Conservation (phyloP, 2,113 vertebrate species). For the Elephantulus edwardii region DNA sequence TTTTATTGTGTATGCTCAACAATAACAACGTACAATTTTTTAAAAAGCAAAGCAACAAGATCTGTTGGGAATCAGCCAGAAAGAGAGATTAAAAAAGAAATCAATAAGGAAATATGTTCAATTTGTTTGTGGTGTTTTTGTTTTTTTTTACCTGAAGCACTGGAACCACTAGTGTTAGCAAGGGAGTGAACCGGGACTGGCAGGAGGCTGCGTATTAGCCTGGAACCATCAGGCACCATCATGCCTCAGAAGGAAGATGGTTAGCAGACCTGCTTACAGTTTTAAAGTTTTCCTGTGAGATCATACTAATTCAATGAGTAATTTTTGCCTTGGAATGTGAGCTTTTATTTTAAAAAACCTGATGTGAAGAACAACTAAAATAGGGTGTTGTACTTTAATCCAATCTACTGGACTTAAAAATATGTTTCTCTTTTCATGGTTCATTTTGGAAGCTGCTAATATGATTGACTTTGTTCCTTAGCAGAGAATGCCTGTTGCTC, state of each 20-base stretch:
- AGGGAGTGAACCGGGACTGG: not conserved
- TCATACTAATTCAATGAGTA: not conserved
- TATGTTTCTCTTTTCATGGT: not conserved
- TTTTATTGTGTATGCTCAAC: not conserved
- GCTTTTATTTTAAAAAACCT: constrained; percentile 8
- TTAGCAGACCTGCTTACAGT: not conserved
- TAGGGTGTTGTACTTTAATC: not conserved
- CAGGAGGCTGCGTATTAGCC: not conserved
- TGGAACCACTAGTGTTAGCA: not conserved
- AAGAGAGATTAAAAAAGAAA: not conserved
- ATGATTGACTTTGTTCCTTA: constrained; percentile 5
- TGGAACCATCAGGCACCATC: not conserved
- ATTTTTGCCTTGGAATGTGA: constrained; percentile 26
- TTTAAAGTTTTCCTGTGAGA: constrained; percentile 13
- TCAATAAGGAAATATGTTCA: no score
- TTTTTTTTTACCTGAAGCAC: not conserved
- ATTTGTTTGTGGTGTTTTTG: no score
- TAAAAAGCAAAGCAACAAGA: no score
- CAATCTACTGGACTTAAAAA: not conserved
- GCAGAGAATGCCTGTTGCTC: not conserved
- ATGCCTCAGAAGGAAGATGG: not conserved
- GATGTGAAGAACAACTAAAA: not conserved
- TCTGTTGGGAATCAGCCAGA: not conserved
- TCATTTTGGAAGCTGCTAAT: not conserved
- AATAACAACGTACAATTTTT: no score